These are phyloP conservation scores for Acrocephalus kingi DNA, from an alignment of 2,113 vertebrate species.

Conservation along the genomic window DNA sequence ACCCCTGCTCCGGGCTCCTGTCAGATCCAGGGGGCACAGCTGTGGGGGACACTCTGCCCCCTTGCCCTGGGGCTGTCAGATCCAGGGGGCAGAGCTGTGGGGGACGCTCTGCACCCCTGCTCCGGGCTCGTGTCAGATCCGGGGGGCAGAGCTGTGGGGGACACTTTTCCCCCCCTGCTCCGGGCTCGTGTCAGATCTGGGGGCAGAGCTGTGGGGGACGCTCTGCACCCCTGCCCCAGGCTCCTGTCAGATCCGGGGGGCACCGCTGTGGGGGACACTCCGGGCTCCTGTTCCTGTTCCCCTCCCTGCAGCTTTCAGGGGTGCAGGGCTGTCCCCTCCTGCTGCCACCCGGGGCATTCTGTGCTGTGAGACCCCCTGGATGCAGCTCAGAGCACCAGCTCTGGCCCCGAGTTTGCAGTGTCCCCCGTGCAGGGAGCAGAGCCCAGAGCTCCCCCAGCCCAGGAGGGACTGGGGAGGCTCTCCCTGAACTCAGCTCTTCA, in stretches of 20 bases:
- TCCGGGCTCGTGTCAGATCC: background rate
- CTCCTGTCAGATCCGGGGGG: background rate
- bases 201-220: background rate
- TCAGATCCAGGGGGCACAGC: background rate
- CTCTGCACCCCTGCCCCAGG: background rate
- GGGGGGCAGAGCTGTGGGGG: background rate
- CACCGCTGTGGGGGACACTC: background rate
- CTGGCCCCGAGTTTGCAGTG: background rate
- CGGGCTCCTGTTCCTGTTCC: fast-evolving
- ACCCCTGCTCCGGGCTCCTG: background rate
- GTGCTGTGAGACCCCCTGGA: background rate
- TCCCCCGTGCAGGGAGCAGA: background rate
- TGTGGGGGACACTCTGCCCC: background rate
- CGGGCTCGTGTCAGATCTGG: background rate
- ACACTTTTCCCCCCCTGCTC: background rate
- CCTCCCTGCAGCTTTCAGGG: background rate
- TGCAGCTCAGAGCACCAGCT: background rate
- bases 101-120: background rate
- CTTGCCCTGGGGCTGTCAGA: background rate
- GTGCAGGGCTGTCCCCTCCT: background rate
- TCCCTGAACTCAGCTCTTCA: background rate
- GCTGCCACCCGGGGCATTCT: too few species aligned
- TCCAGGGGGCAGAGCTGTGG: background rate
- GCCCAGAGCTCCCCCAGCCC: background rate
- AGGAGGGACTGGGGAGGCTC: background rate